Evolutionary conservation across 2,888 invertebrate genomes (phyloP).

Genomic region (Tipula unca): DNA sequence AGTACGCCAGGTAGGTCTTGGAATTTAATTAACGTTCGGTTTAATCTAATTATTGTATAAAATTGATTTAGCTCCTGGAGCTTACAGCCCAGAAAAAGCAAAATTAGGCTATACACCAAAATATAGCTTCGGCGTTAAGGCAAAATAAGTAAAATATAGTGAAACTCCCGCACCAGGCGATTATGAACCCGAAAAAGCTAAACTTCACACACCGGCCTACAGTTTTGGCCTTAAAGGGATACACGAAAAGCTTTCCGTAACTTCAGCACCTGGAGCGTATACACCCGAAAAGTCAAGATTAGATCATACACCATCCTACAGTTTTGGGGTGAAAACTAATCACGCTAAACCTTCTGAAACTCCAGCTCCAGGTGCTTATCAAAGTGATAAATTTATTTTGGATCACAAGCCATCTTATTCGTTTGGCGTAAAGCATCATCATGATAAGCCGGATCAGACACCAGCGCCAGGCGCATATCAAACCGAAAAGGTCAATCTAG

Average conservation of each 20-base stretch:
- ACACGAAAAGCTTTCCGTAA: conserved; percentile 44
- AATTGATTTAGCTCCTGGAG: conserved; percentile 31
- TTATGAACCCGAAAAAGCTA: conserved; percentile 25
- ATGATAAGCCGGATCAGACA: conserved; percentile 31
- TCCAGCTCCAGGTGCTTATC: conserved; percentile 47
- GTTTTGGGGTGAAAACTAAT: conserved; percentile 50
- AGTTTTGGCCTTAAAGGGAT: conserved; percentile 49
- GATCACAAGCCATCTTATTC: conserved; percentile 47
- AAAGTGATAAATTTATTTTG: conserved; percentile 47
- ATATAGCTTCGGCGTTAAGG: conserved; percentile 49
- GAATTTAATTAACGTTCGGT: neutral
- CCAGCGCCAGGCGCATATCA: conserved; percentile 43
- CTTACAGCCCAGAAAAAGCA: conserved; percentile 25
- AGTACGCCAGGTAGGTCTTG: conserved; percentile 45
- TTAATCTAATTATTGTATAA: conserved; percentile 41
- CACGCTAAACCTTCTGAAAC: conserved; percentile 45
- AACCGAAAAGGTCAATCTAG: too few species aligned
- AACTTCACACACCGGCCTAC: conserved; percentile 34
- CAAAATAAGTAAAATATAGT: conserved; percentile 42
- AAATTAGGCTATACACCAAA: conserved; percentile 27
- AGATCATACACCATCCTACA: conserved; percentile 48
- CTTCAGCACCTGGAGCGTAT: conserved; percentile 33
- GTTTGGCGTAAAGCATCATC: conserved; percentile 43
- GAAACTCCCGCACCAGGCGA: conserved; percentile 37
- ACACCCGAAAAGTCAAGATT: conserved; percentile 24